Evolutionary conservation across 1,140 invertebrate genomes (phyloP), one percentile per base, ranked within the genome.

Genomic region (Steinernema khuongi): DNA sequence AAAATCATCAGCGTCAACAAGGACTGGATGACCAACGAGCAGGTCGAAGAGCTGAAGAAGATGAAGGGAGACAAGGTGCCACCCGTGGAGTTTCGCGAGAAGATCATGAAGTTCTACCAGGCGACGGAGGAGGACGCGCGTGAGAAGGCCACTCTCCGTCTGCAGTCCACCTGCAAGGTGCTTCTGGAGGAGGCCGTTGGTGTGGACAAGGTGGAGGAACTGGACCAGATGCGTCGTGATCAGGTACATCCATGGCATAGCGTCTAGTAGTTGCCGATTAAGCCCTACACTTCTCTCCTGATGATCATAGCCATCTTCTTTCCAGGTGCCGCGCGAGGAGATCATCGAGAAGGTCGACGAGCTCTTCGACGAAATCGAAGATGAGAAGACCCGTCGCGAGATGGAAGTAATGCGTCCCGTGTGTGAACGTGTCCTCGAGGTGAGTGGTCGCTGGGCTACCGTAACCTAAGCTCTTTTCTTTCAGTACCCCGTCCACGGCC

Each of bases 281-380:
- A n/a, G n/a, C n/a, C n/a, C n/a, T n/a, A n/a, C n/a, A n/a, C n/a
- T n/a, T n/a, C n/a, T n/a, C n/a, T n/a, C n/a, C n/a, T n/a, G n/a
- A n/a, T n/a, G n/a, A 22, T 60, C 19, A n/a, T 4, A 17, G 50
- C 19, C 26, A 4, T 7, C 11, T 22, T 26, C 26, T 4, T 14
- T 60, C 19, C 19, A 60, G 50, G 19, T 22, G 14, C 50, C 50
- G 11, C 19, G 19, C 50, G 50, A 60, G 50, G 50, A 60, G 19
- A 60, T 60, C 50, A 60, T 60, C 50, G 50, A 60, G 50, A 60
- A 60, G 50, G 50, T 60, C 50, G 50, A 60, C 50, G 50, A 60
- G 19, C 50, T 60, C 22, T 60, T 60, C 19, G 50, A 60, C 50
- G 50, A 60, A 22, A 60, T 60, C 26, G 50, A 60, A 22, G 22